A percentile compares a stretch with the other conserved stretches of the same genome.
These are phyloP conservation scores for Hirundo rustica DNA, from an alignment of 2,797 vertebrate genomes.

Conservation along the genomic window DNA sequence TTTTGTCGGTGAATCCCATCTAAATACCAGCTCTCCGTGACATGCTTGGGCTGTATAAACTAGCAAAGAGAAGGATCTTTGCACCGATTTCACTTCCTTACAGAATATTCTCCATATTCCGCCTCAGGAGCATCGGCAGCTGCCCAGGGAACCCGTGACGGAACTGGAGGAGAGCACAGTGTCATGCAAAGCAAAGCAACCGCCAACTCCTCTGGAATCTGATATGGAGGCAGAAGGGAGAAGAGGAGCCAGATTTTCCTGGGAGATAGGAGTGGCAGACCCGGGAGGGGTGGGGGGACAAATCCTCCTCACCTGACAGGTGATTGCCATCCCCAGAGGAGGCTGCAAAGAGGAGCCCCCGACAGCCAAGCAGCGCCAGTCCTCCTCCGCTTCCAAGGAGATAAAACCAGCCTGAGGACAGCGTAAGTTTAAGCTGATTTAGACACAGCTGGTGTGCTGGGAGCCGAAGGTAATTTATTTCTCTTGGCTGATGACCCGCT, in stretches of 20 bases:
- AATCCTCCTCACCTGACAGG: neutral
- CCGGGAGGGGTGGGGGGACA: fast-evolving
- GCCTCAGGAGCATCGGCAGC: neutral
- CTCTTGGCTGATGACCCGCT: slow-evolving; percentile 51
- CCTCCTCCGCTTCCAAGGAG: neutral
- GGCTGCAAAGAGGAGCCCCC: neutral
- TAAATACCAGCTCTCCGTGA: neutral
- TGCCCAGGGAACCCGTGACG: fast-evolving
- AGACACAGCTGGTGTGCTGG: slow-evolving; percentile 37
- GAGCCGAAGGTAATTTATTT: slow-evolving; percentile 59
- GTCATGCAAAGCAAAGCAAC: neutral
- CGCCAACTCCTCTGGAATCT: neutral
- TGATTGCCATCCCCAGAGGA: neutral
- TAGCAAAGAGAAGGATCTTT: neutral
- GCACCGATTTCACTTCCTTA: neutral
- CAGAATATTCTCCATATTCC: neutral
- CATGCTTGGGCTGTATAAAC: neutral
- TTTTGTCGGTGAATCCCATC: neutral
- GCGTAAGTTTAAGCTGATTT: neutral
- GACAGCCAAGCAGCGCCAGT: fast-evolving
- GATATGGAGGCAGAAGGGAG: neutral
- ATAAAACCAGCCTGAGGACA: neutral
- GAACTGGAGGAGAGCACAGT: neutral
- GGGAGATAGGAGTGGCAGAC: neutral
- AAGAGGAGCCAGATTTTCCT: neutral